Evolutionary conservation across 2,797 vertebrate species (phyloP).

Genomic region (Coranthus polyacanthus): DNA sequence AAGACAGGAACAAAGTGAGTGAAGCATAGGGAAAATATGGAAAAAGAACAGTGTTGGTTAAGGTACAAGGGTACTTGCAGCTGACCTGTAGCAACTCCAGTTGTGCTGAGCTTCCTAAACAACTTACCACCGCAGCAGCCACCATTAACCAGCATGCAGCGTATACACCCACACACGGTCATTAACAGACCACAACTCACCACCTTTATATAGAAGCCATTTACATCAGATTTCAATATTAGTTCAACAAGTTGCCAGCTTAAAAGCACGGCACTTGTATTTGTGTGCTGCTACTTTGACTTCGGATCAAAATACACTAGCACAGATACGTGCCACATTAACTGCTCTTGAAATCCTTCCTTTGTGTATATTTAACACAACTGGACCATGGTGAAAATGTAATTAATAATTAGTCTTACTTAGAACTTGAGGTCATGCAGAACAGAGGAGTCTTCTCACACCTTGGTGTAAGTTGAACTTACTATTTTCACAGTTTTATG

Average conservation of each 20-base stretch:
- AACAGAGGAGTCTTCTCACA: constrained; percentile 17
- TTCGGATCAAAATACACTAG: constrained; percentile 5
- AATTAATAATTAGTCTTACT: constrained; percentile 6
- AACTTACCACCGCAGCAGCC: constrained; percentile 51
- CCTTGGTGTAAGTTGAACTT: constrained; percentile 6
- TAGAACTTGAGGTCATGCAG: not conserved
- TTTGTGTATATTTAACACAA: not conserved
- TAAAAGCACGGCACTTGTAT: constrained; percentile 8
- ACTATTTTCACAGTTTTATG: too few relatives aligned
- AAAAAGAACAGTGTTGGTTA: constrained; percentile 30
- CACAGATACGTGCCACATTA: constrained; percentile 10
- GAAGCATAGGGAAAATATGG: not conserved
- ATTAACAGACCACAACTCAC: constrained; percentile 62
- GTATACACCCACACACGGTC: constrained; percentile 48
- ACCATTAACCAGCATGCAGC: constrained; percentile 42
- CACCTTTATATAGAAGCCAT: constrained; percentile 44
- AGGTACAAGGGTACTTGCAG: constrained; percentile 51
- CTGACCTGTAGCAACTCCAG: constrained; percentile 57
- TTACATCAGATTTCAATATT: constrained; percentile 49
- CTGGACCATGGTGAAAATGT: too few relatives aligned
- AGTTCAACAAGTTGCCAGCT: constrained; percentile 15
- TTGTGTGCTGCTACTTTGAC: constrained; percentile 20
- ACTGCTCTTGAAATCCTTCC: constrained; percentile 9
- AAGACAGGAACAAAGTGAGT: not conserved
- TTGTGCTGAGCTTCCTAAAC: constrained; percentile 66